Percentiles rank a stretch among this genome's conserved stretches.
Conservation (phyloP, 2,888 invertebrate genomes). For the Watsonalla binaria region DNA sequence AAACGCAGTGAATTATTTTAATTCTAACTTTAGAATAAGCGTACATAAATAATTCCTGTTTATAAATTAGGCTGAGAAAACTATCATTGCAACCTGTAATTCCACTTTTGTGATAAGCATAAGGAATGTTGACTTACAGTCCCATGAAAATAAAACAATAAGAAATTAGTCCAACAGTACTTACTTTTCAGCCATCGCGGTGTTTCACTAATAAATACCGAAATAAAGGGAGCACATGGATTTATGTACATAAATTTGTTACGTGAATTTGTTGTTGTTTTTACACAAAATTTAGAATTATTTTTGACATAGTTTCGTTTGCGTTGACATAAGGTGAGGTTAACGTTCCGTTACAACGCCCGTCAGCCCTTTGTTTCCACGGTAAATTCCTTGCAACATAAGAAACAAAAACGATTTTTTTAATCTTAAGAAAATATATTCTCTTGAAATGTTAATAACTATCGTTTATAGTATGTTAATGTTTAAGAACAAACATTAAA, state of each 20-base stretch:
- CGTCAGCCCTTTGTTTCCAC: slow-evolving; percentile 7
- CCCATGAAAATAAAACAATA: slow-evolving; percentile 18
- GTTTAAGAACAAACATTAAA: not conserved
- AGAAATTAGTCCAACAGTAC: slow-evolving; percentile 24
- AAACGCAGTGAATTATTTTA: not conserved
- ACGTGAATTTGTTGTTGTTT: slow-evolving; percentile 54
- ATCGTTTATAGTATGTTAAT: too few relatives aligned
- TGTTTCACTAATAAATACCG: slow-evolving; percentile 33
- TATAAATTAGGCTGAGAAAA: not conserved
- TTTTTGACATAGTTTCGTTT: slow-evolving; percentile 75
- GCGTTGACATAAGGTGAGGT: slow-evolving; percentile 67
- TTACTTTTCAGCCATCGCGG: slow-evolving; percentile 71
- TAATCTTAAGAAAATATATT: too few relatives aligned
- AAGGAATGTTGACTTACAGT: slow-evolving; percentile 36
- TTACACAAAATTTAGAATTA: slow-evolving; percentile 71
- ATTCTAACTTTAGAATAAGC: not conserved
- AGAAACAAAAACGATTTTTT: too few relatives aligned
- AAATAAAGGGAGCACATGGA: slow-evolving; percentile 56
- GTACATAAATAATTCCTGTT: not conserved
- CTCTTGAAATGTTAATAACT: too few relatives aligned
- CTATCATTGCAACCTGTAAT: slow-evolving; percentile 14
- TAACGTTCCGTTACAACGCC: slow-evolving; percentile 22
- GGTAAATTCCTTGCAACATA: too few relatives aligned
- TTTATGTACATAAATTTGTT: slow-evolving; percentile 50
- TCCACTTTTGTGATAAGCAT: slow-evolving; percentile 42